Conservation (phyloP, 2,888 invertebrate genomes). For the Drosophila kuntzei region DNA sequence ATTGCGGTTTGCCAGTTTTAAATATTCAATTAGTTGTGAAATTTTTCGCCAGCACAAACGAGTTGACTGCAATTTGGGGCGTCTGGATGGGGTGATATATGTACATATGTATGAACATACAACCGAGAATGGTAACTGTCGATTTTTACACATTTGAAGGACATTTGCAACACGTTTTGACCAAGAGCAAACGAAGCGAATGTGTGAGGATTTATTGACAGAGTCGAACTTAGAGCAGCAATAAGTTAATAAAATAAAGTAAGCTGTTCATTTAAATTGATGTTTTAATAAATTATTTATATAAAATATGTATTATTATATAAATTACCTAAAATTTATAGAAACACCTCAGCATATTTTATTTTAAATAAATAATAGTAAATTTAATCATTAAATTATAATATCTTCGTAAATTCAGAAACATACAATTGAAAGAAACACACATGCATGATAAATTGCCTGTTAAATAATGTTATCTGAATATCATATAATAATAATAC, state of each 20-base stretch:
- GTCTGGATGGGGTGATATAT: constrained; percentile 5
- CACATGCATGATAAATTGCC: not conserved
- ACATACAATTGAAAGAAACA: not conserved
- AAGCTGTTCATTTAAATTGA: not conserved
- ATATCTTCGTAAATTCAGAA: not conserved
- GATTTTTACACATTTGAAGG: constrained; percentile 54
- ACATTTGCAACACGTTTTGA: constrained; percentile 40
- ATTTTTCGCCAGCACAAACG: constrained; percentile 68
- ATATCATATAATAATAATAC: constrained; percentile 2
- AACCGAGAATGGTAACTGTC: constrained; percentile 55
- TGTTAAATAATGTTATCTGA: not conserved
- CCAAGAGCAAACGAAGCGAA: not conserved
- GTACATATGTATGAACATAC: not conserved
- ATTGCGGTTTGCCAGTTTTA: constrained; percentile 83
- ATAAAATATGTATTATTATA: not conserved
- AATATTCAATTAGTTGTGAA: constrained; percentile 84
- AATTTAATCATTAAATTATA: no score
- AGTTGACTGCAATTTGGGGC: constrained; percentile 34
- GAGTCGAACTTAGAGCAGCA: not conserved
- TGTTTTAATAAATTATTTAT: not conserved
- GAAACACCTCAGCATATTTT: not conserved
- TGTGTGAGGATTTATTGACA: constrained; percentile 9
- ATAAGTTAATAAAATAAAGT: not conserved
- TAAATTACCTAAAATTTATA: not conserved
- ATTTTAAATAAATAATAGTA: not conserved